phyloP scores from a whole-genome alignment of 2,888 invertebrate species.

The Mesoligia furuncula region DNA sequence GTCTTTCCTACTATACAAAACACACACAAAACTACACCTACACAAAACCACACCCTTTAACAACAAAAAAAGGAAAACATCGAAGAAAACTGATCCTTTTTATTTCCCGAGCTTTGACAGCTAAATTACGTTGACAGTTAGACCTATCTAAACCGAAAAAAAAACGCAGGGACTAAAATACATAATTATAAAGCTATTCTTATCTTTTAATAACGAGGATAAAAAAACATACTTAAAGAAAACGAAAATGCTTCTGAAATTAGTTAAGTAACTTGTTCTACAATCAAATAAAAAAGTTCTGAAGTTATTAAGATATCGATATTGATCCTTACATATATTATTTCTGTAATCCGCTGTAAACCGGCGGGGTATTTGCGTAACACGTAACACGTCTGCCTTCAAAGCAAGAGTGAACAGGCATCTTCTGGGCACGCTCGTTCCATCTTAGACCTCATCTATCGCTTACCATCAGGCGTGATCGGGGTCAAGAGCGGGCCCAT shows the following conservation, averaged over 20 bases:
- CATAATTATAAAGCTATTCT: background rate
- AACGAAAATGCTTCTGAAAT: background rate
- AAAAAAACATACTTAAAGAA: background rate
- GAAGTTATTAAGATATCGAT: background rate
- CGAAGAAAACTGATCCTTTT: slow-evolving; percentile 15
- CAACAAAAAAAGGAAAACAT: slow-evolving; percentile 43
- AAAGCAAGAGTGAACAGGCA: no score
- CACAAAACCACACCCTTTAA: slow-evolving; percentile 12
- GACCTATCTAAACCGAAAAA: slow-evolving; percentile 3
- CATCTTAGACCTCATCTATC: no score
- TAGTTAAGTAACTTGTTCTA: background rate
- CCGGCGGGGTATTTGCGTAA: background rate
- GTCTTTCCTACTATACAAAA: slow-evolving; percentile 17
- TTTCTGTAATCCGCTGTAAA: background rate
- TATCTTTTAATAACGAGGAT: background rate
- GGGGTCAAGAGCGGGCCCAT: no score
- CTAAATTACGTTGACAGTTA: slow-evolving; percentile 12
- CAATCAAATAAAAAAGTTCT: background rate
- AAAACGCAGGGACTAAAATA: background rate
- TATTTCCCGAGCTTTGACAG: slow-evolving; percentile 30
- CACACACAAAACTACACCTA: background rate
- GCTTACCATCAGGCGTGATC: no score
- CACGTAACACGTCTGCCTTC: no score
- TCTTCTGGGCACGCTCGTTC: no score
- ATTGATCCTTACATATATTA: background rate